Base-by-base conservation (phyloP, 2,888 invertebrate genomes). In the Drosophila putrida region DNA sequence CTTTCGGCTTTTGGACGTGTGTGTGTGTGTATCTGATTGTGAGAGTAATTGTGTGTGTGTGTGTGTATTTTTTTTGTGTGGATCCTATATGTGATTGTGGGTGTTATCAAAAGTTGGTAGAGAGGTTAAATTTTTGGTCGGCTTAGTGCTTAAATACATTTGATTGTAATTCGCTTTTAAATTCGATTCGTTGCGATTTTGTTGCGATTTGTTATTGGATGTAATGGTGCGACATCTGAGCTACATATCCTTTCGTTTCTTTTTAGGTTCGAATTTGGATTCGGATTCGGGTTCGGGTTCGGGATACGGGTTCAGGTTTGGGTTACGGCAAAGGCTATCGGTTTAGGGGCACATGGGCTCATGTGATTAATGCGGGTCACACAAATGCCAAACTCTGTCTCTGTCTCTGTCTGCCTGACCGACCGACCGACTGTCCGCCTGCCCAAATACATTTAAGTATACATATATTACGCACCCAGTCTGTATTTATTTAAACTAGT, bases 111-210 rank as follows among this genome's bases (percentile, higher is more conserved):
- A 63, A 51, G 65, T 64, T 64, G 67, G 35, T 9, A 13, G 43
- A 35, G 27, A 66, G 75, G 86, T 80, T 78, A 72, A 71, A 75
- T 81, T 73, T 80, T 69, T 72, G 70, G 82, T 74, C 78, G 81
- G 89, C 89, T 84, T 87, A 80, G 71, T 83, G 76, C 87, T 83
- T 84, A 86, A 84, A 88, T 82, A 88, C 88, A 88, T 84, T 84
- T 87, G 84, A 84, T 84, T 88, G 84, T 84, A 88, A 84, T 88
- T 80, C 89, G 89, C 87, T 84, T 88, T 84, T 88, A 84, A 88
- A 87, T 82, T 83, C 88, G 76, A 80, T 83, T 81, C 81, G 69
- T 78, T 82, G 77, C 75, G 78, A 81, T 79, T 79, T 81, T 65
- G 74, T 69, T 72, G 64, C 88, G 87, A 89, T 85, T 88, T 83